These are phyloP conservation scores for Mesochorus sp. DNA, from an alignment of 2,888 invertebrate species.

Conservation along the genomic window DNA sequence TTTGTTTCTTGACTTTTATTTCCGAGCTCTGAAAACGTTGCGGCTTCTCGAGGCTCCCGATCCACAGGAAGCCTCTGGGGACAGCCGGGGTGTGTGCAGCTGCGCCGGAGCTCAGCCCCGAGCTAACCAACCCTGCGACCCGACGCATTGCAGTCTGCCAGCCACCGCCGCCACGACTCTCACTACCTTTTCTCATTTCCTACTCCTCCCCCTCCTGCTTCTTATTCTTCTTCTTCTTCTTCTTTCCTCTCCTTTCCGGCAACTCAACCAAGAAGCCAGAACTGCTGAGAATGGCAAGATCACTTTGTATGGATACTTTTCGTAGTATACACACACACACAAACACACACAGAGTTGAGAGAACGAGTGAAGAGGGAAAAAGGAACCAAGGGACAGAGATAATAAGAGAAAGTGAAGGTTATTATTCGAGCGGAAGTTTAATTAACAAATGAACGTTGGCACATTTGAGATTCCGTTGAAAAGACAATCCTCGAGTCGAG, in stretches of 20 bases:
- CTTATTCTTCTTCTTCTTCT: too few species aligned
- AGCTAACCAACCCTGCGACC: constrained; percentile 20
- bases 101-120: constrained; percentile 37
- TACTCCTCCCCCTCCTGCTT: constrained; percentile 6
- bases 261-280: constrained; percentile 52
- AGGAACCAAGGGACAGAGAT: neutral
- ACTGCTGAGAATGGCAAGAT: constrained; percentile 3
- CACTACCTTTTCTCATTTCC: neutral
- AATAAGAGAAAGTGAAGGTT: neutral
- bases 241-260: constrained; percentile 5
- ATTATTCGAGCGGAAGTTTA: constrained; percentile 20
- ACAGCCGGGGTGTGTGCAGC: constrained; percentile 33
- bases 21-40: neutral
- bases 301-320: neutral
- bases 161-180: too few species aligned
- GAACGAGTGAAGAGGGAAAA: neutral
- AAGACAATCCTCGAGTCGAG: too few species aligned
- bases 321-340: neutral
- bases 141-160: constrained; percentile 61
- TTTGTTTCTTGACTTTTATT: neutral
- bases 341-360: neutral
- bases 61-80: neutral
- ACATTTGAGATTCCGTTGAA: neutral
- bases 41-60: constrained; percentile 26
- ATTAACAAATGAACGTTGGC: constrained; percentile 37